Evolutionary conservation across 2,888 invertebrate species (phyloP).

Genomic region (Phasia obesa): DNA sequence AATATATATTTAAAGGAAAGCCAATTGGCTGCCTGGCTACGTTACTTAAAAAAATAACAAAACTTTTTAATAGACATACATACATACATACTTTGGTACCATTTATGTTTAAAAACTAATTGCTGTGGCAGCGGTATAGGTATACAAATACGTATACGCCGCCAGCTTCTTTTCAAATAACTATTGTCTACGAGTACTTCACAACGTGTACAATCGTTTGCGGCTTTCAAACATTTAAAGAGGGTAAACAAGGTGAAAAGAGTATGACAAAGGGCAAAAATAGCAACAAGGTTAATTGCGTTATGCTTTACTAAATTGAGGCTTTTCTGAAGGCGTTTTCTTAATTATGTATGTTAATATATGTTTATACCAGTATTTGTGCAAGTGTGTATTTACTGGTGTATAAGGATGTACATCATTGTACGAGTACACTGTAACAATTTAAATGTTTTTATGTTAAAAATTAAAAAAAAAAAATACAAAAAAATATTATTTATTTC

Average conservation of each 20-base stretch:
- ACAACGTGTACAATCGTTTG: not conserved
- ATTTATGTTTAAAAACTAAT: too few relatives aligned
- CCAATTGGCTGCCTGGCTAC: too few relatives aligned
- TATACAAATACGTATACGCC: too few relatives aligned
- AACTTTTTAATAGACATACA: too few relatives aligned
- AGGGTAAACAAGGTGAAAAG: not conserved
- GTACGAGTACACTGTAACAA: not conserved
- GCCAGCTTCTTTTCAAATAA: not conserved
- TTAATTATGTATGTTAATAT: constrained; percentile 30
- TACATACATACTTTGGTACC: too few relatives aligned
- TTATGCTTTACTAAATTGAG: constrained; percentile 60
- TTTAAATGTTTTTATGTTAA: not conserved
- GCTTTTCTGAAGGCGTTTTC: constrained; percentile 60
- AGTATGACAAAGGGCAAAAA: constrained; percentile 27
- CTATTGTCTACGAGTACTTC: not conserved
- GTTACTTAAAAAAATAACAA: too few relatives aligned
- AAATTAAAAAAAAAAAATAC: not conserved
- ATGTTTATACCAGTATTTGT: not conserved
- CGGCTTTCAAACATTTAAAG: not conserved
- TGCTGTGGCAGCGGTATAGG: too few relatives aligned
- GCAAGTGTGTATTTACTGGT: not conserved
- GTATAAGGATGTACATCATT: not conserved
- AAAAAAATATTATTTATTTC: too few relatives aligned
- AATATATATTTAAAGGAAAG: too few relatives aligned
- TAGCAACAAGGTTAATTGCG: constrained; percentile 62